Base-by-base conservation (phyloP, 2,888 invertebrate genomes). In the Pristionchus japonicus region DNA sequence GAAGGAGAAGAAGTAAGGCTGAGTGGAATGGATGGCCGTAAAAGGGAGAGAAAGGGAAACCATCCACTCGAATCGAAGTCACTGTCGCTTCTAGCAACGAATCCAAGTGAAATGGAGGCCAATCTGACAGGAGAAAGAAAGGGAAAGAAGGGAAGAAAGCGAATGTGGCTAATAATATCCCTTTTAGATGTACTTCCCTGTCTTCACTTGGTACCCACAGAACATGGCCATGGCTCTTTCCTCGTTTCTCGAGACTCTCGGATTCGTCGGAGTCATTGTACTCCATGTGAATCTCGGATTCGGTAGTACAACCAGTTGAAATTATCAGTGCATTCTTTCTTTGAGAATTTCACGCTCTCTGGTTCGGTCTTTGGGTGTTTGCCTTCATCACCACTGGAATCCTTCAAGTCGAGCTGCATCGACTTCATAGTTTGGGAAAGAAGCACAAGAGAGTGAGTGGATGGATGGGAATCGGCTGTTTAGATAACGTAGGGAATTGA, bases 161-260 rank as follows among this genome's bases (percentile, higher is more conserved):
- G 2, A 37, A 74, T 23, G 34, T 20, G 20, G 40, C n/a, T 74
- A 74, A 40, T 23, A 40, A 37, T 37, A 20, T 70, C 23, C 7
- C n/a, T 37, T 67, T 34, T 40, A 86, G 64, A 86, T 67, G 85
- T 86, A 86, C 47, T 86, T 86, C 40, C 85, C 85, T 27, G 85
- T 86, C n/a, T 86, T 86, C 85, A 86, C 85, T 67, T 86, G 67
- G 67, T 86, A 86, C 34, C 67, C 67, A 40, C 85, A 86, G 43
- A 67, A 23, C 15, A 43, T 31, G 9, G 47, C 20, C 0, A 67
- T 86, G 64, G 61, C n/a, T 34, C 9, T 67, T 9, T n/a, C 85
- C 0, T 20, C 85, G 43, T n/a, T 61, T 15, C 27, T 67, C 4
- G 85, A 86, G 31, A 64, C 64, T n/a, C n/a, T 86, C 40, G 85